These are phyloP conservation scores for Lemur catta DNA, from an alignment of 2,797 vertebrate genomes.

Conservation along the genomic window DNA sequence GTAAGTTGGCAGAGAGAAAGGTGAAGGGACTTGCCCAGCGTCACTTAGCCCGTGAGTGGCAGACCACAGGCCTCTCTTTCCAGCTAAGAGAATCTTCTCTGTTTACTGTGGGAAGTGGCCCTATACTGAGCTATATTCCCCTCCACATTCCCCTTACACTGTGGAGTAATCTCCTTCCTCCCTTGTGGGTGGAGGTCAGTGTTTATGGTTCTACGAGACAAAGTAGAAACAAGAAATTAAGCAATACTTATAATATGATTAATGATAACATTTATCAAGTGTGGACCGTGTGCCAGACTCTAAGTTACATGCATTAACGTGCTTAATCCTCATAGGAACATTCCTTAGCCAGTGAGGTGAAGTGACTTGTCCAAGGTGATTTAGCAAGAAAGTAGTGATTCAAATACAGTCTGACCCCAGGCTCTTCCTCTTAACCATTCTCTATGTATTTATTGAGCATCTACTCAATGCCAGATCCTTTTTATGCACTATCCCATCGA, in stretches of 20 bases:
- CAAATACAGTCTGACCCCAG: background rate
- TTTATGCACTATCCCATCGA: background rate
- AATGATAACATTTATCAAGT: background rate
- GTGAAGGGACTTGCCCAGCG: no score
- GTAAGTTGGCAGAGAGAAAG: background rate
- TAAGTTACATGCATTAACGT: background rate
- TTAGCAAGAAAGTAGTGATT: background rate
- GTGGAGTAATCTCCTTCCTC: background rate
- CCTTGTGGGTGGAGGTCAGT: background rate
- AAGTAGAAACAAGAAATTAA: slow-evolving; percentile 31
- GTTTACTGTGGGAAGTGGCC: background rate
- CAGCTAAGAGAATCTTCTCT: background rate
- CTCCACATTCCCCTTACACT: background rate
- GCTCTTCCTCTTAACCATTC: rapidly evolving
- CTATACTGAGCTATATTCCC: rapidly evolving
- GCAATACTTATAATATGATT: background rate
- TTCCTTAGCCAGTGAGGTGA: background rate
- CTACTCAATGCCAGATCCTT: background rate
- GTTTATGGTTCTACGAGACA: background rate
- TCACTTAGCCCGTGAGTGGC: background rate
- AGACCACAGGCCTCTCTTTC: background rate
- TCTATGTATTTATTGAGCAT: background rate
- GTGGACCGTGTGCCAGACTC: background rate
- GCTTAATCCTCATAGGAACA: background rate
- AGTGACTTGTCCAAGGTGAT: background rate